These are phyloP conservation scores for Glaucopsyche alexis DNA, from an alignment of 2,888 invertebrate genomes.

Conservation along the genomic window DNA sequence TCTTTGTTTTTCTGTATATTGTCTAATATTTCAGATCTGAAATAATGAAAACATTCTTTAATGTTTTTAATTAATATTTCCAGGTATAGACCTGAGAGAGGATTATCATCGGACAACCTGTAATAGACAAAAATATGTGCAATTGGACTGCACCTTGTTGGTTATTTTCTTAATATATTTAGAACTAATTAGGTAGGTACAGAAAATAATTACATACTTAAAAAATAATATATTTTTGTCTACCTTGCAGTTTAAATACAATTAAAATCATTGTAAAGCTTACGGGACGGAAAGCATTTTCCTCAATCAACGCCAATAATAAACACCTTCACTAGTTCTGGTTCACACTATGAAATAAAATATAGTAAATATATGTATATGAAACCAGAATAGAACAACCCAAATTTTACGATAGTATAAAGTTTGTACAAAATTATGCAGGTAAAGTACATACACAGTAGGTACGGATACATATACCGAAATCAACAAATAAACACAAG, in stretches of 20 bases:
- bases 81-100: not conserved
- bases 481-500: no score
- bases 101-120: not conserved
- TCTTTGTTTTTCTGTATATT: slow-evolving; percentile 79
- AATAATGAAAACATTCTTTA: slow-evolving; percentile 45
- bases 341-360: not conserved
- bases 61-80: slow-evolving; percentile 31
- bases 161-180: not conserved
- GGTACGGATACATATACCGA: no score
- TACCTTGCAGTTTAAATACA: not conserved
- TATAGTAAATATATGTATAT: no score
- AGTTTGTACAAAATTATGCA: not conserved
- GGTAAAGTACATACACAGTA: no score
- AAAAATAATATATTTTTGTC: not conserved
- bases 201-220: not conserved
- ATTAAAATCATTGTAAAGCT: slow-evolving; percentile 13
- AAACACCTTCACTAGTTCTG: not conserved
- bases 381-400: not conserved
- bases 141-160: not conserved
- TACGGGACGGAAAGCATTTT: slow-evolving; percentile 19
- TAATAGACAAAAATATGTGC: not conserved
- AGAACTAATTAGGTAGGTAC: not conserved
- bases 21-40: slow-evolving; percentile 82
- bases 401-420: not conserved
- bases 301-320: slow-evolving; percentile 3